A percentile compares a stretch with the other conserved stretches of the same genome.
phyloP scores from a whole-genome alignment of 2,113 vertebrate genomes.

The Gasterosteus aculeatus region DNA sequence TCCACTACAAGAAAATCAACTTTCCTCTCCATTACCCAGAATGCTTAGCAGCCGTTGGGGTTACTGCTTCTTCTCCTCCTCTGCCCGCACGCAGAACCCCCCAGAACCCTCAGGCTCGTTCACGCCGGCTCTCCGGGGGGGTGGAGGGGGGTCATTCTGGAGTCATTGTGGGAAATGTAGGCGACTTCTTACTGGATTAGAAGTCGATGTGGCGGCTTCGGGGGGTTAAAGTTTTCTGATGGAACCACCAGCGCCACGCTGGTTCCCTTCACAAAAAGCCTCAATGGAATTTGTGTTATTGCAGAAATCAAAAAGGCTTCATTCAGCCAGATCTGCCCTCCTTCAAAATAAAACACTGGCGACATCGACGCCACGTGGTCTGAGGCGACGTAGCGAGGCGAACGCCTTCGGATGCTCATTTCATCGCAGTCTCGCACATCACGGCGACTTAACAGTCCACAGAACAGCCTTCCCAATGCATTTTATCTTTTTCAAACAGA shows the following conservation, averaged over 20 bases:
- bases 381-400: conserved; percentile 28
- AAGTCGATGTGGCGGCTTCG: background rate
- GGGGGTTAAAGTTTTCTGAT: conserved; percentile 12
- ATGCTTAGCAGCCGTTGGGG: background rate
- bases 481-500: conserved; percentile 27
- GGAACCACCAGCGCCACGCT: background rate
- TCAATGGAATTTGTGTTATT: background rate
- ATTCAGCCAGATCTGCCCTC: background rate
- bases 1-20: too few relatives aligned
- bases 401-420: conserved; percentile 52
- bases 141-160: background rate
- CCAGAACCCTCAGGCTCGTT: background rate
- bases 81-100: background rate
- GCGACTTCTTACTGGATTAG: background rate
- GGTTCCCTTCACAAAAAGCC: background rate
- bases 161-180: conserved; percentile 28
- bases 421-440: conserved; percentile 36
- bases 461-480: conserved; percentile 44
- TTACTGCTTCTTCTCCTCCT: background rate
- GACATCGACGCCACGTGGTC: background rate
- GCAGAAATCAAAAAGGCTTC: too few relatives aligned
- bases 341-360: conserved; percentile 24
- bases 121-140: background rate
- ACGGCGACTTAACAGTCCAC: conserved; percentile 47
- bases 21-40: background rate